A percentile compares a stretch with the other conserved stretches of the same genome.
Conservation (phyloP, 1,140 invertebrate genomes). For the Drosophila asahinai region DNA sequence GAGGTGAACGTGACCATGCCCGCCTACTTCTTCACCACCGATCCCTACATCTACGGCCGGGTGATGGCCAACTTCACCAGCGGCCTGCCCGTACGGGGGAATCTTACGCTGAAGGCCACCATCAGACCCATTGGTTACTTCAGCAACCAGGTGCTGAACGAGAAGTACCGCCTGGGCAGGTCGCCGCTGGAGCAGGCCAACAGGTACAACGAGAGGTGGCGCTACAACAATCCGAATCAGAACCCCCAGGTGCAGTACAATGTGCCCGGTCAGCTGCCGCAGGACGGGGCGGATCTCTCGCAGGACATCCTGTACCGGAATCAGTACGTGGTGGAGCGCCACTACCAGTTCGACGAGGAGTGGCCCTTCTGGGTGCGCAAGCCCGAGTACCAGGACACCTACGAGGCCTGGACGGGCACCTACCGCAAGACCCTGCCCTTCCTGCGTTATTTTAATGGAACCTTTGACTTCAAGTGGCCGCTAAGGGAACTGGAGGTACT, state of each 20-base stretch:
- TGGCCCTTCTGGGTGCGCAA: constrained; percentile 91
- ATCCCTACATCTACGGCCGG: constrained; percentile 92
- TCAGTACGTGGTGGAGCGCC: constrained; percentile 88
- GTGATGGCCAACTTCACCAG: constrained; percentile 98
- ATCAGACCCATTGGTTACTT: constrained; percentile 89
- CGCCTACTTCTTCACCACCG: constrained; percentile 95
- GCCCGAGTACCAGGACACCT: constrained; percentile 82
- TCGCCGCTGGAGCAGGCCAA: constrained; percentile 72
- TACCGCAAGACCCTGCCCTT: constrained; percentile 88
- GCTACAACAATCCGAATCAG: constrained; percentile 67
- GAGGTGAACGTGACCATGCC: constrained; percentile 98
- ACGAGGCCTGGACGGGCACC: constrained; percentile 71
- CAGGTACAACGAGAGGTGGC: constrained; percentile 65
- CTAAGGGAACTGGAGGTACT: constrained; percentile 91
- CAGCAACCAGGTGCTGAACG: constrained; percentile 85
- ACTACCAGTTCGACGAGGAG: constrained; percentile 92
- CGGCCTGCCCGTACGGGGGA: constrained; percentile 92
- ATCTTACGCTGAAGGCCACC: constrained; percentile 93
- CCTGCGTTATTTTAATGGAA: constrained; percentile 93
- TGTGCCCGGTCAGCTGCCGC: constrained; percentile 46
- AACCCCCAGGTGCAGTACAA: constrained; percentile 64
- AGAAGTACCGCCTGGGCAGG: constrained; percentile 81
- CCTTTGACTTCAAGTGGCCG: constrained; percentile 93
- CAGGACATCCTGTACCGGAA: constrained; percentile 85
- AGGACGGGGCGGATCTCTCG: constrained; percentile 62